These are phyloP conservation scores for Halocynthia roretzi DNA, from an alignment of 23 tunicate species.

Conservation along the genomic window DNA sequence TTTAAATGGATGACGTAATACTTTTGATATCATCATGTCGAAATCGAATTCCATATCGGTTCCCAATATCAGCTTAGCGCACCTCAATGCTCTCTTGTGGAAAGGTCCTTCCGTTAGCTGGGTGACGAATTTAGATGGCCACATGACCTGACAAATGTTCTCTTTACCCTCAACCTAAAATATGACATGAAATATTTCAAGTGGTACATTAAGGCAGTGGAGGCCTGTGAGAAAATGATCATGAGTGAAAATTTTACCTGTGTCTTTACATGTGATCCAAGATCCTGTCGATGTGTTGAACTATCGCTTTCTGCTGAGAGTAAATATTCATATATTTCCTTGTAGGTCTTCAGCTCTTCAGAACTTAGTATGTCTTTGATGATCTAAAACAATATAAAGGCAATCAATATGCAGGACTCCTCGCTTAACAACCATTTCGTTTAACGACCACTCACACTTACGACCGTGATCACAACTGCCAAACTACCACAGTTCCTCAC, in stretches of 20 bases:
- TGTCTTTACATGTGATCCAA: slow-evolving; percentile 42
- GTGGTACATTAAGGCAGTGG: background rate
- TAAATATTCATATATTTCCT: slow-evolving; percentile 33
- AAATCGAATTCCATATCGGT: slow-evolving; percentile 68
- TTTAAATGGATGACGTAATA: slow-evolving; percentile 11
- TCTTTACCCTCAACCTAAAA: slow-evolving; percentile 38
- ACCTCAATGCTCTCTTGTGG: slow-evolving; percentile 30
- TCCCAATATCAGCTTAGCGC: slow-evolving; percentile 41
- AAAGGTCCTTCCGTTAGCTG: slow-evolving; percentile 22
- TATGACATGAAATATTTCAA: background rate
- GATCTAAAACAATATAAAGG: slow-evolving; percentile 19
- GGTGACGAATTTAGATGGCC: slow-evolving; percentile 50
- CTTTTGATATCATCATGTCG: slow-evolving; percentile 76
- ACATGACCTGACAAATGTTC: slow-evolving; percentile 78
- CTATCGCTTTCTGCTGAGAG: slow-evolving; percentile 26
- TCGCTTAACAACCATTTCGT: no score
- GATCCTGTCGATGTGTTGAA: slow-evolving; percentile 52
- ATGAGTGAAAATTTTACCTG: slow-evolving; percentile 28
- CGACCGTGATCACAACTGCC: no score
- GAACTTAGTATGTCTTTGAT: slow-evolving; percentile 24
- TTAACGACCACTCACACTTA: no score
- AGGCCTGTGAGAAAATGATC: background rate
- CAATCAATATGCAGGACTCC: no score
- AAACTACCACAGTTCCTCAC: no score
- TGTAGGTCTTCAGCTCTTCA: slow-evolving; percentile 33